Conservation (phyloP, 2,888 invertebrate genomes). For the Liposcelis brunnea region DNA sequence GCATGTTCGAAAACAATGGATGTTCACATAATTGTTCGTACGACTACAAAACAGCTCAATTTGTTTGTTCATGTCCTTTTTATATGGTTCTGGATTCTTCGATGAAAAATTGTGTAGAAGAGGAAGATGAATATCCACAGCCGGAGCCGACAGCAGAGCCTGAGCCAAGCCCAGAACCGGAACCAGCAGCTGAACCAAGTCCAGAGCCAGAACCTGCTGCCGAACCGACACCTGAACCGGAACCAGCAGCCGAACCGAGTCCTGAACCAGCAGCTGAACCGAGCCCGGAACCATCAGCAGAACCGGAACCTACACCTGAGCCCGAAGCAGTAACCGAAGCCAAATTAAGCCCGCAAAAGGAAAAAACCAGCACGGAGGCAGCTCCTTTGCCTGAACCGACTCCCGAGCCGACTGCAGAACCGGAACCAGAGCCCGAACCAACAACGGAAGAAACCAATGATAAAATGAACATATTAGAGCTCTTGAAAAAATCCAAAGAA, state of each 20-base stretch:
- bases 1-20: constrained; percentile 42
- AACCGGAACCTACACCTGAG: constrained; percentile 15
- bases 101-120: constrained; percentile 29
- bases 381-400: constrained; percentile 18
- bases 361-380: constrained; percentile 20
- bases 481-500: no score
- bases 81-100: constrained; percentile 33
- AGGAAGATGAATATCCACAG: constrained; percentile 15
- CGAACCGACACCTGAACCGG: constrained; percentile 15
- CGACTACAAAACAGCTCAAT: constrained; percentile 40
- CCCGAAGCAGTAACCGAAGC: constrained; percentile 16
- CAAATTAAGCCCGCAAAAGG: constrained; percentile 17
- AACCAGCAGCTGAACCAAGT: constrained; percentile 17
- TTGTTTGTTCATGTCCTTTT: constrained; percentile 45
- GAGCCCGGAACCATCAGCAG: constrained; percentile 17
- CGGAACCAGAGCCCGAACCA: constrained; percentile 17
- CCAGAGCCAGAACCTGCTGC: constrained; percentile 17
- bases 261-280: constrained; percentile 23
- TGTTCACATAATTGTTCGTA: constrained; percentile 52
- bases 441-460: constrained; percentile 13
- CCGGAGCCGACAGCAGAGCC: constrained; percentile 14
- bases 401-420: constrained; percentile 14
- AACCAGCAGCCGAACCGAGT: constrained; percentile 17
- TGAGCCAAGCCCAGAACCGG: constrained; percentile 19
- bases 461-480: constrained; percentile 1